These are phyloP conservation scores for Hoplias malabaricus DNA, from an alignment of 2,113 vertebrate species.

Conservation along the genomic window DNA sequence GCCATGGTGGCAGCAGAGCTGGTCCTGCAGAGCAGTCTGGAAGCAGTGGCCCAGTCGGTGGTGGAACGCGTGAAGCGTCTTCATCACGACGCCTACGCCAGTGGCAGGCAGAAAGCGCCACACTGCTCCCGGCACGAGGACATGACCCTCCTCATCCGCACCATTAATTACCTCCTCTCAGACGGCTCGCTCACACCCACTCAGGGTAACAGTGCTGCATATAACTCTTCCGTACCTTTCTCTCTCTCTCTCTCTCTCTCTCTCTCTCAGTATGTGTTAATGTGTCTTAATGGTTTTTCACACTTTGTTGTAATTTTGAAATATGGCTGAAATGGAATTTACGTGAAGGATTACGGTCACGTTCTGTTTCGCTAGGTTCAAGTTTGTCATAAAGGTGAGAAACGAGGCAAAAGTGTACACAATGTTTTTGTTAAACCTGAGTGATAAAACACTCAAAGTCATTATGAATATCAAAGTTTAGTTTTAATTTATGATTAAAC, in stretches of 20 bases:
- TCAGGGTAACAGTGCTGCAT: conserved; percentile 74
- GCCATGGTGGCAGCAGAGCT: conserved; percentile 97
- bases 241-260: not conserved
- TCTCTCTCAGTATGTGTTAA: conserved; percentile 4
- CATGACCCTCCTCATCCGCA: conserved; percentile 94
- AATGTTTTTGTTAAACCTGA: too few relatives aligned
- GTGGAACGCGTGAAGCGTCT: conserved; percentile 92
- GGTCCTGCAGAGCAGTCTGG: conserved; percentile 88
- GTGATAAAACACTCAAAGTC: too few relatives aligned
- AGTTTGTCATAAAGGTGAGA: too few relatives aligned
- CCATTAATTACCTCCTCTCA: conserved; percentile 85
- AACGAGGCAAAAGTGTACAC: too few relatives aligned
- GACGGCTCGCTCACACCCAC: conserved; percentile 81
- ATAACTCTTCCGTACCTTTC: not conserved
- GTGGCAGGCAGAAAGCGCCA: conserved; percentile 84
- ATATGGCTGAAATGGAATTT: too few relatives aligned
- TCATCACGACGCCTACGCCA: conserved; percentile 89
- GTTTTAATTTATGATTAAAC: too few relatives aligned
- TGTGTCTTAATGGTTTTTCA: too few relatives aligned
- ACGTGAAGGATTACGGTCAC: too few relatives aligned
- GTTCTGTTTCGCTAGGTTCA: too few relatives aligned
- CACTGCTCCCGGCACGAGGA: conserved; percentile 91
- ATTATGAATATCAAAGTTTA: too few relatives aligned
- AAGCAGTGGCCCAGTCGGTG: conserved; percentile 89
- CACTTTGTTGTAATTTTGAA: too few relatives aligned